Base-by-base conservation (phyloP, 1,140 invertebrate genomes). In the Cydia splendana region DNA sequence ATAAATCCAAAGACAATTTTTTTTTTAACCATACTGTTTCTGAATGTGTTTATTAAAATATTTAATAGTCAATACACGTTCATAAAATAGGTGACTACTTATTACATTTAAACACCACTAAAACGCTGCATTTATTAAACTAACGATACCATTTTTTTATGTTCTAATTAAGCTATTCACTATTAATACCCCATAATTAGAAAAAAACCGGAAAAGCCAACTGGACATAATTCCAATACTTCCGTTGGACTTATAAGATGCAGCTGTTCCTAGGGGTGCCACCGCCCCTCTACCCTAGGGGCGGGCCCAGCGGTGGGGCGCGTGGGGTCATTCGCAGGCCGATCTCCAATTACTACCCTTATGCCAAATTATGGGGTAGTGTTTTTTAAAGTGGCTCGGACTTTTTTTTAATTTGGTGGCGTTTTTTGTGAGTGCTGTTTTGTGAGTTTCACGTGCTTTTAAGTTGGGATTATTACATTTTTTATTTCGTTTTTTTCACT, bases 201-300 rank as follows among this genome's bases (percentile, higher is more conserved):
- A 38, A 71, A 71, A 71, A 71, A 71, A 71, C 67, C 67, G 67
- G 67, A 71, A 71, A 71, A 71, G 67, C 67, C 67, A 71, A 67
- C 65, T 67, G 65, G 67, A 71, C 67, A 38, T 45, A 71, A 71
- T 71, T 71, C 67, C 38, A 38, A 38, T 71, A 71, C 30, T 71
- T 71, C 30, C 67, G 30, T 71, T 30, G 2, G 15, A 34, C 65
- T 67, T 67, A 38, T 38, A 71, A 38, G 57, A 62, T 7, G 67
- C 67, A 71, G 67, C 67, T 71, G 67, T 71, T 6, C 57, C 57
- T 53, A n/a, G 30, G 65, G 65, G 65, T 69, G 65, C 20, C 12
- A 30, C 28, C 28, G 28, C 65, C 65, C 65, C 65, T 30, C 34
- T n/a, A 34, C 24, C 53, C 15, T n/a, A 12, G 57, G 57, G 57